These are phyloP conservation scores for Loris lydekkerianus DNA, from an alignment of 2,797 vertebrate species.

Conservation along the genomic window DNA sequence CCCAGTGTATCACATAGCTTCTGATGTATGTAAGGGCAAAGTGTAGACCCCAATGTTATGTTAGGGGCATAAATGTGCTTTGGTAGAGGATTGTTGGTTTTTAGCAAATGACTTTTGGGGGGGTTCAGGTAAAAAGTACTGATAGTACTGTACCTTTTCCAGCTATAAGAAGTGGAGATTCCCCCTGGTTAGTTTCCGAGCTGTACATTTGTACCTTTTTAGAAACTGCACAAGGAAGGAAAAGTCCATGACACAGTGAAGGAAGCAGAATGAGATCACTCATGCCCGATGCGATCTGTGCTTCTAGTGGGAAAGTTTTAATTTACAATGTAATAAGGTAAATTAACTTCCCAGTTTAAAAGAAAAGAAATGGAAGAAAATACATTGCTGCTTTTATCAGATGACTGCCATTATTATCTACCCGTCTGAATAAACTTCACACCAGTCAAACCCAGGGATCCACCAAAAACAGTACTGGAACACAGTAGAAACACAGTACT, in stretches of 20 bases:
- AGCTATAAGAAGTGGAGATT: not conserved
- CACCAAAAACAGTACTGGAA: not conserved
- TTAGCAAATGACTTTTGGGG: not conserved
- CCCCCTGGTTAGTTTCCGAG: not conserved
- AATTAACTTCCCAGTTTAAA: not conserved
- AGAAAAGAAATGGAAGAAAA: not conserved
- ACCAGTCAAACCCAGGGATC: not conserved
- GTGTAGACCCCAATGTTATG: not conserved
- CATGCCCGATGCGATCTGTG: not conserved
- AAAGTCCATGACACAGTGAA: not conserved
- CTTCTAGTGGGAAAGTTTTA: not conserved
- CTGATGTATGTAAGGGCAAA: not conserved
- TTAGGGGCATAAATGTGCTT: not conserved
- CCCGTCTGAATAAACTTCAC: conserved; percentile 1
- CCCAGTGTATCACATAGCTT: not conserved
- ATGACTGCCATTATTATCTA: not conserved
- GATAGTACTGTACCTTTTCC: not conserved
- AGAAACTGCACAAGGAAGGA: conserved; percentile 10
- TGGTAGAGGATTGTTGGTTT: not conserved
- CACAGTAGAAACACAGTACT: not conserved
- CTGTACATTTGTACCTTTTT: not conserved
- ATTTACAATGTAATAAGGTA: not conserved
- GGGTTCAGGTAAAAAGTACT: not conserved
- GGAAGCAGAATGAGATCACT: conserved; percentile 3
- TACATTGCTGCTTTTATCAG: not conserved